phyloP scores from a whole-genome alignment of 92 coral and sea anemone genomes.

The Parazoanthus darwini region DNA sequence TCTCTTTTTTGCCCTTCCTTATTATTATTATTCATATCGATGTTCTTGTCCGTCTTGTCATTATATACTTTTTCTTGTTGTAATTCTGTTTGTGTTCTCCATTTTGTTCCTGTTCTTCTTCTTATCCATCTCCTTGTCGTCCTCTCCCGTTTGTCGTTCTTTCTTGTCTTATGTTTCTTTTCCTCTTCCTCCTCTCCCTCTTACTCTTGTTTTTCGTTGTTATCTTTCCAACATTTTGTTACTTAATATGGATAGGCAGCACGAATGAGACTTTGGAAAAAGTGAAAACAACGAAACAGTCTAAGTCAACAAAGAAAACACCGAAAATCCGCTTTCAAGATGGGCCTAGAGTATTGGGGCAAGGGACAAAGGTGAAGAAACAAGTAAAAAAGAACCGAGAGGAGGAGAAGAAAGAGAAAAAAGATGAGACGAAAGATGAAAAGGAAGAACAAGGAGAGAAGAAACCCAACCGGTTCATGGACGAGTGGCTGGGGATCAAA shows the following conservation, averaged over 20 bases:
- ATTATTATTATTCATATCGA: no score
- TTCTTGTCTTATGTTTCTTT: no score
- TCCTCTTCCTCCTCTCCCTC: not conserved
- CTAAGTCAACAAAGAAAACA: constrained; percentile 55
- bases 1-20: no score
- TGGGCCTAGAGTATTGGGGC: constrained; percentile 43
- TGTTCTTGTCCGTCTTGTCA: no score
- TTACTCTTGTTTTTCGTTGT: not conserved
- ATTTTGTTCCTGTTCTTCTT: no score
- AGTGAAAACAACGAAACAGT: constrained; percentile 39
- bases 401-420: constrained; percentile 51
- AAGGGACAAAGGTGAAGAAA: constrained; percentile 35
- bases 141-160: no score
- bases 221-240: not conserved
- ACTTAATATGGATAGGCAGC: not conserved
- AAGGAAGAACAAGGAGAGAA: constrained; percentile 51
- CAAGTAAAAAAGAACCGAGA: constrained; percentile 42
- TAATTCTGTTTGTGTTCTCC: not conserved
- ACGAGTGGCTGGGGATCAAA: constrained; percentile 84
- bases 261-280: constrained; percentile 17
- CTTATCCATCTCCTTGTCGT: not conserved
- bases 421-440: constrained; percentile 52
- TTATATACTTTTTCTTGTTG: no score
- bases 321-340: constrained; percentile 62
- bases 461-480: constrained; percentile 73